phyloP scores from a whole-genome alignment of 2,888 invertebrate genomes.

The Sylvicola fuscatus region DNA sequence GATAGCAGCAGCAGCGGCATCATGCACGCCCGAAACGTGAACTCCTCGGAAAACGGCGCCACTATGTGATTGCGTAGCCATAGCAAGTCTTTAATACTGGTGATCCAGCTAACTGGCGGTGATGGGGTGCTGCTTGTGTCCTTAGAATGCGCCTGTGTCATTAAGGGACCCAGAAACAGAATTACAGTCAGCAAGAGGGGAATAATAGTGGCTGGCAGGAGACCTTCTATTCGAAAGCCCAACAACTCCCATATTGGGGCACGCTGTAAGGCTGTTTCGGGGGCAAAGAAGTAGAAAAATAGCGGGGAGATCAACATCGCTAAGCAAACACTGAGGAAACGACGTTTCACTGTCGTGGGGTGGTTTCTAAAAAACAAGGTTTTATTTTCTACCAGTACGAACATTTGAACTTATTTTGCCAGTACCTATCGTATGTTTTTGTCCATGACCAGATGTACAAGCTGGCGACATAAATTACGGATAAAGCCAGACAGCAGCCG shows the following conservation, averaged over 20 bases:
- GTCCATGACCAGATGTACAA: constrained; percentile 58
- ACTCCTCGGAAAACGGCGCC: constrained; percentile 87
- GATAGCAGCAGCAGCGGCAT: constrained; percentile 73
- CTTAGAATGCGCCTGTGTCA: constrained; percentile 22
- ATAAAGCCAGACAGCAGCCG: constrained; percentile 53
- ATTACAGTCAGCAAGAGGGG: constrained; percentile 62
- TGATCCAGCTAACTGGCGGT: constrained; percentile 25
- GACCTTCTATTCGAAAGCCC: constrained; percentile 53
- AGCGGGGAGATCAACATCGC: constrained; percentile 64
- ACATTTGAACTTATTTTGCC: no score
- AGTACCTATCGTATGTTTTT: constrained; percentile 51
- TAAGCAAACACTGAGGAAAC: constrained; percentile 68
- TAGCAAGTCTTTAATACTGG: constrained; percentile 47
- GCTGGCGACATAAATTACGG: constrained; percentile 65
- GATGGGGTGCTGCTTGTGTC: background rate
- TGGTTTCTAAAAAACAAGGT: constrained; percentile 62
- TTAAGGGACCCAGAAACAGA: constrained; percentile 66
- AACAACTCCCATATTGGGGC: constrained; percentile 44
- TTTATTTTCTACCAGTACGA: no score
- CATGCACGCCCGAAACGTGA: constrained; percentile 91
- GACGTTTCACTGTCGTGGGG: constrained; percentile 66
- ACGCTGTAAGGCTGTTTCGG: constrained; percentile 36
- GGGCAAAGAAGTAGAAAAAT: constrained; percentile 51
- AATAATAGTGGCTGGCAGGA: constrained; percentile 47
- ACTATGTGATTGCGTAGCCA: constrained; percentile 81